Evolutionary conservation across 1,140 invertebrate genomes (phyloP).

Genomic region (Rhopalosiphum maidis): DNA sequence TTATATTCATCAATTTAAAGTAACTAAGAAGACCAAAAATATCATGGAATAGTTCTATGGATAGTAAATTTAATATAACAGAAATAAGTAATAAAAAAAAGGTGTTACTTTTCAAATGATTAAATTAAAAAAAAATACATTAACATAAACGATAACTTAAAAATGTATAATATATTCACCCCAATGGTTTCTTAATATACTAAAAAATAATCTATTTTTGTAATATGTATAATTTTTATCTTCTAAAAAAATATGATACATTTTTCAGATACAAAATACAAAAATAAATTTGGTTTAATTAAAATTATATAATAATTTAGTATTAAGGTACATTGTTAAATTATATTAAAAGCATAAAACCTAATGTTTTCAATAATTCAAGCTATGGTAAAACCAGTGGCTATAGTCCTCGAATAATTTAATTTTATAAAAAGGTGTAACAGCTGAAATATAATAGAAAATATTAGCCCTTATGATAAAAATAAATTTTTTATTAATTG

Average conservation of each 20-base stretch:
- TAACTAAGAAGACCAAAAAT: too few relatives aligned
- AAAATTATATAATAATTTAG: background rate
- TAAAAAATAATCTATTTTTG: too few relatives aligned
- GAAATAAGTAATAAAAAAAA: too few relatives aligned
- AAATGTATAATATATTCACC: too few relatives aligned
- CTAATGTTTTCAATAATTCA: background rate
- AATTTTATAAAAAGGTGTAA: background rate
- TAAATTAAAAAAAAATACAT: too few relatives aligned
- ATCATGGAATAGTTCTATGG: too few relatives aligned
- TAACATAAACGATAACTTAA: too few relatives aligned
- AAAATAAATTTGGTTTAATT: background rate
- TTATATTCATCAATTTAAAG: too few relatives aligned
- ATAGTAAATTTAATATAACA: too few relatives aligned
- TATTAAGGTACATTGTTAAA: background rate
- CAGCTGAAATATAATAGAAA: background rate
- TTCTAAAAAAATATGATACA: background rate
- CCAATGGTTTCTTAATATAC: too few relatives aligned
- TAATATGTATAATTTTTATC: background rate
- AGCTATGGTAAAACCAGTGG: background rate
- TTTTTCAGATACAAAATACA: background rate
- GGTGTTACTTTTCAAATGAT: too few relatives aligned
- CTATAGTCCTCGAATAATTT: background rate
- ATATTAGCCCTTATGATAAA: background rate
- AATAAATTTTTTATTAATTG: background rate
- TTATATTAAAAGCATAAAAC: background rate